Percentiles rank a stretch among this genome's conserved stretches.
Evolutionary conservation across 2,797 vertebrate species (phyloP).

Genomic region (Hemitrygon akajei): DNA sequence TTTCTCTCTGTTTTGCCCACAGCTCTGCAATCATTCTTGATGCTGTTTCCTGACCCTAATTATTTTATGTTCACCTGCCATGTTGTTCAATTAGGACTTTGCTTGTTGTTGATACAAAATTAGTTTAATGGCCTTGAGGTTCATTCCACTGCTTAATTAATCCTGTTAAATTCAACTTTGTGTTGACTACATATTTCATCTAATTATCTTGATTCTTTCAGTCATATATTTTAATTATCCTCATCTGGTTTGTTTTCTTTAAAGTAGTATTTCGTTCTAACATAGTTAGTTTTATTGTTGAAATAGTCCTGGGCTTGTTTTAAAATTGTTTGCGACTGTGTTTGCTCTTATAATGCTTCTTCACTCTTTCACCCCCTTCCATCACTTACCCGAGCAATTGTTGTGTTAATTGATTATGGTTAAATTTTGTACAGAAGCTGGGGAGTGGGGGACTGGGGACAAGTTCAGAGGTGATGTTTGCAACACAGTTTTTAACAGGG

Average conservation of each 20-base stretch:
- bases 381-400: not conserved
- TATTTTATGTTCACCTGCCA: not conserved
- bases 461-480: no score
- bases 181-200: not conserved
- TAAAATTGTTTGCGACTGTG: not conserved
- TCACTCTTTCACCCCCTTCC: not conserved
- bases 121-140: not conserved
- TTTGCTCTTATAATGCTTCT: not conserved
- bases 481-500: no score
- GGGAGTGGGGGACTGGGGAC: no score
- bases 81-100: not conserved
- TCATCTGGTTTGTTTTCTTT: not conserved
- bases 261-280: no score
- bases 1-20: not conserved
- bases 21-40: not conserved
- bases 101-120: not conserved
- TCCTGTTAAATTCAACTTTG: not conserved
- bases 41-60: not conserved
- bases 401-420: not conserved
- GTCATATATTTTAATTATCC: not conserved
- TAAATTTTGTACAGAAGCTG: not conserved
- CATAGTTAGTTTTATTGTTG: not conserved
- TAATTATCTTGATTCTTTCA: not conserved
- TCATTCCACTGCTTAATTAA: not conserved
- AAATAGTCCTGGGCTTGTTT: not conserved